Base-by-base conservation (phyloP, 1,140 invertebrate species). In the Hylaeus volcanicus region DNA sequence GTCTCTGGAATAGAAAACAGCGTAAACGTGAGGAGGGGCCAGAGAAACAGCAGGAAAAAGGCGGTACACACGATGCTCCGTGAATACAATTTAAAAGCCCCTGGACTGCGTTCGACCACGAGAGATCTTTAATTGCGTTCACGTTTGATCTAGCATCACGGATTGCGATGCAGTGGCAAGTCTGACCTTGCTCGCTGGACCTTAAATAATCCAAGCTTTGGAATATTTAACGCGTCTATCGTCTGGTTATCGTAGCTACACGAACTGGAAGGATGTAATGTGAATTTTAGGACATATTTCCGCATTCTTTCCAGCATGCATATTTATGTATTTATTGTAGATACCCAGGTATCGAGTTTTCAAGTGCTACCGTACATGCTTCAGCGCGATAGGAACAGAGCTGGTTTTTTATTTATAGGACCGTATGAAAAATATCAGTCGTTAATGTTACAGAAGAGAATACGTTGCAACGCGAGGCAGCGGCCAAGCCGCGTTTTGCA, bases 401-500 rank as follows among this genome's bases (percentile, higher is more conserved):
- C 1, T 12, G 8, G 1, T 1, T 56, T 68, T 68, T 66, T 45
- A 55, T 55, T 26, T 15, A 39, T n/a, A 4, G 37, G 8, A 43
- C 61, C 26, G 0, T 75, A 75, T 64, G 61, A 74, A 75, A 56
- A 75, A 66, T 75, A 45, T 66, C 74, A 66, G 41, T 77, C 75
- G 66, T 60, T 71, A 71, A 60, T 77, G 53, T 51, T 73, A 56
- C 69, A 61, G 51, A 78, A 53, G 68, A 58, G 83, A 85, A 74
- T 71, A 85, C 85, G 84, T 74, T 85, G 11, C 39, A 39, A 68
- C 61, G 45, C 37, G 79, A 45, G 15, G 45, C 58, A 60, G 69
- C 69, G 77, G 79, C 75, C 51, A 51, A 9, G 61, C 43, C 68
- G 63, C 74, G 84, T 85, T 74, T 75, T 81, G 60, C 71, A n/a